Percentiles rank a stretch among this genome's conserved stretches.
Evolutionary conservation across 2,888 invertebrate genomes (phyloP).

Genomic region (Stenurella melanura): DNA sequence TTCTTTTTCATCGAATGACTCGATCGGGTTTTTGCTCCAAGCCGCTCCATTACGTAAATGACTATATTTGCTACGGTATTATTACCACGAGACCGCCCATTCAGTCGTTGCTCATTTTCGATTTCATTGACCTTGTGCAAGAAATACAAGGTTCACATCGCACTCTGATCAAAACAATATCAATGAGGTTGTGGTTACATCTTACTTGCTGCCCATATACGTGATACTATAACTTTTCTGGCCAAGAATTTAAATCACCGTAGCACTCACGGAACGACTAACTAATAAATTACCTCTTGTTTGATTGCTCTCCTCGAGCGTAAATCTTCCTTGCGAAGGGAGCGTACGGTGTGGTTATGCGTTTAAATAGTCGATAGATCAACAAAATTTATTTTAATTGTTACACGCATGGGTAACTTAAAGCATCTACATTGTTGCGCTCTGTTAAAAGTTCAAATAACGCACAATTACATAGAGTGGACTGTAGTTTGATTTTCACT

Average conservation of each 20-base stretch:
- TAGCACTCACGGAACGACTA: background rate
- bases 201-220: background rate
- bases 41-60: too few relatives aligned
- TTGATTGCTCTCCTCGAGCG: background rate
- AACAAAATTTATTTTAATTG: too few relatives aligned
- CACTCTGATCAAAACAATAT: background rate
- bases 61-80: background rate
- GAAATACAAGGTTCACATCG: background rate
- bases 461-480: too few relatives aligned
- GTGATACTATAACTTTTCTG: background rate
- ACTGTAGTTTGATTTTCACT: too few relatives aligned
- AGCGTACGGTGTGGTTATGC: background rate
- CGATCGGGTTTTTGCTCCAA: too few relatives aligned
- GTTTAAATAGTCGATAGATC: too few relatives aligned
- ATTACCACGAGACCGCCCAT: background rate
- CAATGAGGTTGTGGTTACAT: constrained; percentile 1
- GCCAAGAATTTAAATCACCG: background rate
- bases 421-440: too few relatives aligned
- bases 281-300: constrained; percentile 5
- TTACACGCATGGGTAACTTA: too few relatives aligned
- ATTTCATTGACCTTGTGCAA: constrained; percentile 6
- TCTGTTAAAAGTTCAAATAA: too few relatives aligned
- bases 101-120: background rate
- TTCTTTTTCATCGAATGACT: too few relatives aligned
- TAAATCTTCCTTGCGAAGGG: background rate